Evolutionary conservation across 2,888 invertebrate genomes (phyloP).

Genomic region (Drosophila peninsularis): DNA sequence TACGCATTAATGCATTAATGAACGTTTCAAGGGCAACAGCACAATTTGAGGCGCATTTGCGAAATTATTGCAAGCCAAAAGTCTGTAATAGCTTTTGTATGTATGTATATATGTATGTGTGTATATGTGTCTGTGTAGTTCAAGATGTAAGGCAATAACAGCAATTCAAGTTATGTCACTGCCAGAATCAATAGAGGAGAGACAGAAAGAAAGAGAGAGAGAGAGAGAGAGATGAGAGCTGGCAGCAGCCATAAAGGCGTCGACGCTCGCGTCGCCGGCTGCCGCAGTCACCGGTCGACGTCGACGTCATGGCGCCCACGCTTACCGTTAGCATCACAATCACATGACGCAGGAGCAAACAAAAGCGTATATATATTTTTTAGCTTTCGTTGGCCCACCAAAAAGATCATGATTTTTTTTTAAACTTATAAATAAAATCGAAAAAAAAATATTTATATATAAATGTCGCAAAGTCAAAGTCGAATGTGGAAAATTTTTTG

Average conservation of each 20-base stretch:
- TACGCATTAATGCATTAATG: conserved; percentile 8
- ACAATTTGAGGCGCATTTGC: conserved; percentile 34
- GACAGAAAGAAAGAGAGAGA: neutral
- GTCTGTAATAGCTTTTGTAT: conserved; percentile 1
- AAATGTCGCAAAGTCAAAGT: conserved; percentile 2
- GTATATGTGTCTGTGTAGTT: neutral
- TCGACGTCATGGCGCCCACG: conserved; percentile 75
- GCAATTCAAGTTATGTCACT: conserved; percentile 43
- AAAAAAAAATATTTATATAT: conserved; percentile 15
- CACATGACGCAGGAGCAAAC: conserved; percentile 69
- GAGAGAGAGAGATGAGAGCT: conserved; percentile 13
- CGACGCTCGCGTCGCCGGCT: conserved; percentile 24
- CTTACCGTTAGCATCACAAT: conserved; percentile 57
- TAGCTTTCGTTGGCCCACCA: conserved; percentile 23
- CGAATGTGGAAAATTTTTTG: conserved; percentile 56
- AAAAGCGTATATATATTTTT: conserved; percentile 1
- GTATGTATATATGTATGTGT: neutral
- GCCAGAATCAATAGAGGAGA: neutral
- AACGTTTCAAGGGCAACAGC: conserved; percentile 49
- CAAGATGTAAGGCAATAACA: conserved; percentile 4
- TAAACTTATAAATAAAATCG: conserved; percentile 29
- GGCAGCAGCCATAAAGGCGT: conserved; percentile 44
- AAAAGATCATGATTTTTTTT: conserved; percentile 51
- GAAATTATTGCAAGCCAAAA: conserved; percentile 23
- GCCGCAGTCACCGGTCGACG: conserved; percentile 27